Base-by-base conservation (phyloP, 2,888 invertebrate genomes). In the Dolichopus griseipennis region DNA sequence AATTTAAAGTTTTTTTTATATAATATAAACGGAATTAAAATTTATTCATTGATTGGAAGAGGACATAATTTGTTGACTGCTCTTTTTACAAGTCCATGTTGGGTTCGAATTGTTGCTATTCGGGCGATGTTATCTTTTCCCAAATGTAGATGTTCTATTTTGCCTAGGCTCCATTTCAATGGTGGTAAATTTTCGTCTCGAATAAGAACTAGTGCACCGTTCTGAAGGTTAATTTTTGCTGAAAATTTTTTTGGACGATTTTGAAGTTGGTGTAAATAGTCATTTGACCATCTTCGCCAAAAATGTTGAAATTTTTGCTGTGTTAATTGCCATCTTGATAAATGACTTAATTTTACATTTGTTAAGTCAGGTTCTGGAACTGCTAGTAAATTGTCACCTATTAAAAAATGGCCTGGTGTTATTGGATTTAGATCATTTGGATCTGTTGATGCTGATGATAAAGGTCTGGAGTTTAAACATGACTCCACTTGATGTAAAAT, bases 351-450 rank as follows among this genome's bases (percentile, higher is more conserved):
- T 33, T 66, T 64, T 75, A 73, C 5, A 34, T 64, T 37, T 10
- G 6, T 9, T n/a, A 63, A 63, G 34, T 63, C 41, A 20, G 34
- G 20, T 41, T 67, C 64, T 18, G 76, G 75, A 12, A 61, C 1
- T 41, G 65, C 64, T 8, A 43, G 33, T 7, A 68, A 15, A 15
- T 67, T 20, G 18, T 64, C 33, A 4, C 69, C 67, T 21, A 68
- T 65, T 21, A 69, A 63, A 65, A 70, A 70, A 65, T 70, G 70
- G 1, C 65, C 68, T 63, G 70, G 69, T 18, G 70, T 70, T 5
- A 70, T 20, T 62, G 62, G n/a, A n/a, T 15, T 61, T 41, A 41
- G 15, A 34, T 66, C 66, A 33, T 52, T 33, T 27, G 66, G 66
- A 61, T 66, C 61, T 9, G 52, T n/a, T n/a, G 66, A 66, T 33